Percentiles rank a stretch among this genome's conserved stretches.
These are phyloP conservation scores for Phenacoccus solenopsis DNA, from an alignment of 1,140 invertebrate species.

Conservation along the genomic window DNA sequence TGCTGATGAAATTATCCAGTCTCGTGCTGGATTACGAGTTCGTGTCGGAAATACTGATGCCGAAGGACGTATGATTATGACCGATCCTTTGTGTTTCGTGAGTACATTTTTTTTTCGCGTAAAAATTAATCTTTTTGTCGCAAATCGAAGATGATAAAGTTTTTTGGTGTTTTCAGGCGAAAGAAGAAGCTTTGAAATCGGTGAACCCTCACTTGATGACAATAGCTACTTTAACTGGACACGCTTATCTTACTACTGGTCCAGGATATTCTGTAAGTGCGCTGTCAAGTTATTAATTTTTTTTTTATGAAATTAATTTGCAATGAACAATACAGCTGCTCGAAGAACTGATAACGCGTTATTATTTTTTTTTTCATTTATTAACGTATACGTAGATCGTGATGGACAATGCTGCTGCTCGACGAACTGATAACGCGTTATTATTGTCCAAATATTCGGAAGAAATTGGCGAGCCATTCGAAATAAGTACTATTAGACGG, in stretches of 20 bases:
- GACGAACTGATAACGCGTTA: slow-evolving; percentile 42
- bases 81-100: slow-evolving; percentile 72
- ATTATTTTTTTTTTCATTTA: slow-evolving; percentile 11
- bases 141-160: neutral
- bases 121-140: neutral
- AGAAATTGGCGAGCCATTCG: slow-evolving; percentile 72
- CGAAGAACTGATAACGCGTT: slow-evolving; percentile 42
- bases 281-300: slow-evolving; percentile 20
- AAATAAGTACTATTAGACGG: slow-evolving; percentile 71
- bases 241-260: slow-evolving; percentile 66
- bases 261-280: slow-evolving; percentile 57
- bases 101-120: slow-evolving; percentile 9
- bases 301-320: slow-evolving; percentile 37
- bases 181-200: slow-evolving; percentile 47
- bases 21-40: slow-evolving; percentile 69
- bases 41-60: slow-evolving; percentile 90
- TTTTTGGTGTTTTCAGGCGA: slow-evolving; percentile 39
- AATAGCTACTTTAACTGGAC: slow-evolving; percentile 87
- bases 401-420: slow-evolving; percentile 85
- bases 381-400: slow-evolving; percentile 47
- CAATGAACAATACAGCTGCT: slow-evolving; percentile 86
- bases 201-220: slow-evolving; percentile 81
- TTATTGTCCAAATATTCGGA: slow-evolving; percentile 61
- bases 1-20: slow-evolving; percentile 77
- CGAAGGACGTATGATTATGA: slow-evolving; percentile 90